Evolutionary conservation across 1,140 invertebrate genomes (phyloP).

Genomic region (Pissodes strobi): DNA sequence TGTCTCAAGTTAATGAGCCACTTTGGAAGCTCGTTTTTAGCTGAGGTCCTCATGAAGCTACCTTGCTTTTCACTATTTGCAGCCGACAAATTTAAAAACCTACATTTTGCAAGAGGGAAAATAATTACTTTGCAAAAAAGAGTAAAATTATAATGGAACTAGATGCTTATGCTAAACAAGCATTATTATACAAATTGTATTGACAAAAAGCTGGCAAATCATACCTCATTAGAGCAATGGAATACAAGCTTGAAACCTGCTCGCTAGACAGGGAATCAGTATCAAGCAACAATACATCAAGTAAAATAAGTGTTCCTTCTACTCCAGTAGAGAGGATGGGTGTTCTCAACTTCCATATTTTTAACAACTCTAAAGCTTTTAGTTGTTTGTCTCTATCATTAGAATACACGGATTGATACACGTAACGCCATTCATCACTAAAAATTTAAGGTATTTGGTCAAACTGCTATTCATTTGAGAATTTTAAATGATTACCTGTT

Average conservation of each 20-base stretch:
- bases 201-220: too few relatives aligned
- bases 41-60: constrained; percentile 42
- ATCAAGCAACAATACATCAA: constrained; percentile 58
- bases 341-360: constrained; percentile 67
- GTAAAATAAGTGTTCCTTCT: constrained; percentile 67
- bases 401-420: constrained; percentile 62
- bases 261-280: constrained; percentile 26
- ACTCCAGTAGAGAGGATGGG: constrained; percentile 69
- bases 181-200: too few relatives aligned
- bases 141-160: too few relatives aligned
- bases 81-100: constrained; percentile 50
- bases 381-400: constrained; percentile 52
- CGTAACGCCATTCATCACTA: constrained; percentile 62
- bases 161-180: too few relatives aligned
- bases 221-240: constrained; percentile 45
- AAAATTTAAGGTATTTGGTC: constrained; percentile 7
- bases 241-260: constrained; percentile 37
- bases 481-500: constrained; percentile 39
- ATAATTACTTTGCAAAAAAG: too few relatives aligned
- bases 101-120: too few relatives aligned
- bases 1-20: constrained; percentile 49
- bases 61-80: constrained; percentile 47
- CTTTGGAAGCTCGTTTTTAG: constrained; percentile 43
- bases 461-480: too few relatives aligned
- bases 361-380: constrained; percentile 60